A percentile compares a stretch with the other conserved stretches of the same genome.
Conservation (phyloP, 2,797 vertebrate genomes). For the Xenops minutus region DNA sequence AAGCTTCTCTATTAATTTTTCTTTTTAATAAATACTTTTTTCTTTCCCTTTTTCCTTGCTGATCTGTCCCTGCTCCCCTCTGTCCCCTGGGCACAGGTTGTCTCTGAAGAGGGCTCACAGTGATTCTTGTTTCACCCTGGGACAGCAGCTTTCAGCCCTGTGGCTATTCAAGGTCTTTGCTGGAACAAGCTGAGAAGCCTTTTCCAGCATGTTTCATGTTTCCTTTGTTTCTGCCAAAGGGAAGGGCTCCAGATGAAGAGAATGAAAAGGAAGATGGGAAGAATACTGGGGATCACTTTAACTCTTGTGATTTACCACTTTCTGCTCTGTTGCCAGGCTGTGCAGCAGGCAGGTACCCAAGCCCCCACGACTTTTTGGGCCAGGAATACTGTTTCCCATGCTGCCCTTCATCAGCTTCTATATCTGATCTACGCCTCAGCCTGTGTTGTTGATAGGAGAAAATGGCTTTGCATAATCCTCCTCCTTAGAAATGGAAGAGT, state of each 20-base stretch:
- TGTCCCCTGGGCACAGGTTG: not conserved
- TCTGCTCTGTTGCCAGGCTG: not conserved
- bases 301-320: not conserved
- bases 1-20: not conserved
- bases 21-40: not conserved
- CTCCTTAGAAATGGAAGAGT: not conserved
- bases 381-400: not conserved
- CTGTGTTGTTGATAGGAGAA: not conserved
- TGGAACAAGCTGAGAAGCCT: not conserved
- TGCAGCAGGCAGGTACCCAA: not conserved
- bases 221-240: not conserved
- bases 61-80: not conserved
- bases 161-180: not conserved
- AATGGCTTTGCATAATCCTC: not conserved
- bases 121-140: not conserved
- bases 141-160: not conserved
- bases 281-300: not conserved
- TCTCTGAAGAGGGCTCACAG: not conserved
- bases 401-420: not conserved
- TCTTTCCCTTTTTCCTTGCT: not conserved
- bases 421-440: not conserved
- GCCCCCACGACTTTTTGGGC: not conserved
- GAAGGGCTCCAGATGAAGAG: not conserved
- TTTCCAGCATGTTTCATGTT: not conserved
- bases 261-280: not conserved